phyloP scores from a whole-genome alignment of 2,113 vertebrate genomes.

The Ophthalmolycus amberensis region DNA sequence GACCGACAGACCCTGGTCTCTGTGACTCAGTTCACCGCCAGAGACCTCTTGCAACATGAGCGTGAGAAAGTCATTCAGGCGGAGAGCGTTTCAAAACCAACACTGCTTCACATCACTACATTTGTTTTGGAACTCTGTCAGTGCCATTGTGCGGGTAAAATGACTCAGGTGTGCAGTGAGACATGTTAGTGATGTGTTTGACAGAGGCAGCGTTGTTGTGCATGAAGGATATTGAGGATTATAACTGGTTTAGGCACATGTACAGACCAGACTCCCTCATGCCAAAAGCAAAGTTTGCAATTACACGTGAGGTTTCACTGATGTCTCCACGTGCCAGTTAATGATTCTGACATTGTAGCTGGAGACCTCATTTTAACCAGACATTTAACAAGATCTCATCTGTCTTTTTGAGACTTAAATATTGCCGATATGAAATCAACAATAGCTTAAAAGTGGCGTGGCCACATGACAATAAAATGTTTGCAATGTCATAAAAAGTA shows the following conservation, averaged over 20 bases:
- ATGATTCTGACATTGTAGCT: conserved; percentile 9
- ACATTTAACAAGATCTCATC: not conserved
- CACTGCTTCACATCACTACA: conserved; percentile 69
- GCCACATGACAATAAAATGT: not conserved
- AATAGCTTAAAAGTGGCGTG: not conserved
- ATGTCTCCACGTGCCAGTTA: conserved; percentile 29
- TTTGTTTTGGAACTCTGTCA: conserved; percentile 79
- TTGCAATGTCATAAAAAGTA: not conserved
- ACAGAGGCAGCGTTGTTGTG: conserved; percentile 62
- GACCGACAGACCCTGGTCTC: conserved; percentile 56
- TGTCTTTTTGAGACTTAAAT: not conserved
- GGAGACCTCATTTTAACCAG: not conserved
- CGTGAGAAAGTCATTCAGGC: conserved; percentile 96
- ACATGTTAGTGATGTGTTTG: conserved; percentile 54
- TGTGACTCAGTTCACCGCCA: conserved; percentile 84
- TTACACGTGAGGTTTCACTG: conserved; percentile 40
- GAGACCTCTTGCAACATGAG: conserved; percentile 87
- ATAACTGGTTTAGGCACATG: conserved; percentile 24
- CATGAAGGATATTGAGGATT: conserved; percentile 47
- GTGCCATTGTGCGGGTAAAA: conserved; percentile 65
- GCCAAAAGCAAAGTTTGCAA: conserved; percentile 52
- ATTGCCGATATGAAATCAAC: not conserved
- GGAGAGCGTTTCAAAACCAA: conserved; percentile 75
- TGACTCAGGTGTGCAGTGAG: conserved; percentile 69
- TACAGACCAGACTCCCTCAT: conserved; percentile 41